Conservation (phyloP, 2,113 vertebrate species). For the Acanthisitta chloris region DNA sequence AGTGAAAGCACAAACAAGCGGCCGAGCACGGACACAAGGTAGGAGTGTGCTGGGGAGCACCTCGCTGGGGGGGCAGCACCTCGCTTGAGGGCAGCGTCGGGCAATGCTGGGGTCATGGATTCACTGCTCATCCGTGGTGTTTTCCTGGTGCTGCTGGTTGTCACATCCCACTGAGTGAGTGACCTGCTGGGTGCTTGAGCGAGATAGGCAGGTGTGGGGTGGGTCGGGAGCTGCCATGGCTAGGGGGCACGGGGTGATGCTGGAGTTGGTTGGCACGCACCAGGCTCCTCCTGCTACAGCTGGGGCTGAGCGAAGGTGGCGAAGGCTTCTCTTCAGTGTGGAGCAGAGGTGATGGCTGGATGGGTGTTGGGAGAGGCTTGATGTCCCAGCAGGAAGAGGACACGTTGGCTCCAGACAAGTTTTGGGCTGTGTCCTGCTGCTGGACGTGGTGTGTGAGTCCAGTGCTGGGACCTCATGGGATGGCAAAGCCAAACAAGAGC, state of each 20-base stretch:
- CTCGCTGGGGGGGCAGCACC: not conserved
- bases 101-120: fast-evolving
- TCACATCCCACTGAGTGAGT: fast-evolving
- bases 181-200: fast-evolving
- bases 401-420: fast-evolving
- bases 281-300: not conserved
- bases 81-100: fast-evolving
- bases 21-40: not conserved
- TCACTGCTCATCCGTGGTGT: not conserved
- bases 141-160: not conserved
- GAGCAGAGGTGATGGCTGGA: not conserved
- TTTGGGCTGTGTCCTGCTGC: not conserved
- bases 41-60: not conserved
- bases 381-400: not conserved
- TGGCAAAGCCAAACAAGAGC: too few relatives aligned
- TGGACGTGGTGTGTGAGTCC: fast-evolving
- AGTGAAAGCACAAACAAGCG: conserved; percentile 53
- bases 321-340: fast-evolving
- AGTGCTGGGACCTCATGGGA: too few relatives aligned
- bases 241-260: not conserved
- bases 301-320: not conserved
- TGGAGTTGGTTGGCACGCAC: not conserved
- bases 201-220: not conserved
- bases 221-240: fast-evolving
- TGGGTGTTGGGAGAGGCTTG: too few relatives aligned